Base-by-base conservation (phyloP, 2,113 vertebrate genomes). In the Echinops telfairi region DNA sequence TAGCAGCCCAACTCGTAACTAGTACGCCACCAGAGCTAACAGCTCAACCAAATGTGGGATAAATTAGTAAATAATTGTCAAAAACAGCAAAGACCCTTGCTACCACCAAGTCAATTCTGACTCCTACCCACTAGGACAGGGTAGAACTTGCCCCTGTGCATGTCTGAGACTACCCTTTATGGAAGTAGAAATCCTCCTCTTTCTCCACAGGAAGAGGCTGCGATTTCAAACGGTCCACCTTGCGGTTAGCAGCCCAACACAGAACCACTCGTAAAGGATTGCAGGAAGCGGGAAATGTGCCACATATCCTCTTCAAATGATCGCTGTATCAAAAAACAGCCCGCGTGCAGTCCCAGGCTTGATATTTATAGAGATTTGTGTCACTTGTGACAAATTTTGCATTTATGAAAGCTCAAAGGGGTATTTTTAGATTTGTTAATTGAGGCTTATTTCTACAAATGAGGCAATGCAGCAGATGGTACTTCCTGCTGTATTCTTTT, bases 381-480 rank as follows among this genome's bases (percentile, higher is more conserved):
- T 81, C 40, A 36, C 17, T 83, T 36, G 4, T 88, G 76, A 81
- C 10, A 33, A 36, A 80, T 64, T 92, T 86, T 73, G 19, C 23
- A 80, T 84, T 27, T 80, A 70, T 90, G 81, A 76, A 92, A 92
- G 33, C 3, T n/a, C 47, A 4, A 29, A 2, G 19, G 66, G 8
- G 11, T 47, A 77, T 81, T 89, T 88, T 73, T 83, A 40, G 22
- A 64, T 86, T 88, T 91, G 75, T 85, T 83, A 86, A 70, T 57
- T 73, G 71, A 95, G 73, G 40, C 20, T 90, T 71, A 76, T 66
- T 73, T 80, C 75, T 81, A 84, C 81, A 93, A 84, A 60, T 80
- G 3, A 94, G 64, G 9, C 81, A 88, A 58, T 53, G 76, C 76
- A 36, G 40, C 60, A 93, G 87, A 89, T 94, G 83, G 76, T n/a